Evolutionary conservation across 2,888 invertebrate species (phyloP).

Genomic region (Nowickia ferox): DNA sequence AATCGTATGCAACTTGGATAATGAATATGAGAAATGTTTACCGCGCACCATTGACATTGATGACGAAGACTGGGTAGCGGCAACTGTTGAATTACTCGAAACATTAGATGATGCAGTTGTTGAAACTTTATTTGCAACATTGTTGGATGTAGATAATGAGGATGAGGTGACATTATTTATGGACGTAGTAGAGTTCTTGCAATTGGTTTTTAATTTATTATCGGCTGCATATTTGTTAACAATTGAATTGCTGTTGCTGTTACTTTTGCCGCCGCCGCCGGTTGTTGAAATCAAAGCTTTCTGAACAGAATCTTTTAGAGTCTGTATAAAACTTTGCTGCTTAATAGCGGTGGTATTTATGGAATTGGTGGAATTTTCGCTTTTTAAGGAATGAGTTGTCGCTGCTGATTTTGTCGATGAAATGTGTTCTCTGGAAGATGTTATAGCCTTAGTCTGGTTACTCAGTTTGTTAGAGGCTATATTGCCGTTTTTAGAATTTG

Average conservation of each 20-base stretch:
- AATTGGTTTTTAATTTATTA: constrained; percentile 44
- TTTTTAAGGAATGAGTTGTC: constrained; percentile 60
- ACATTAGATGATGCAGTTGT: constrained; percentile 50
- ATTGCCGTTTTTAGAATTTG: constrained; percentile 49
- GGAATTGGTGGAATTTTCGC: constrained; percentile 59
- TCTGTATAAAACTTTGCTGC: constrained; percentile 59
- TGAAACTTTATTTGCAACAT: constrained; percentile 34
- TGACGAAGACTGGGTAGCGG: constrained; percentile 54
- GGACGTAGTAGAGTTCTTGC: constrained; percentile 54
- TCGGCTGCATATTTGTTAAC: constrained; percentile 38
- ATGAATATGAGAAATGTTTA: constrained; percentile 68
- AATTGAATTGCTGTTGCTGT: constrained; percentile 27
- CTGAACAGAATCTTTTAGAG: constrained; percentile 80
- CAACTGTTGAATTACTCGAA: constrained; percentile 76
- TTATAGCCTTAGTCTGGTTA: constrained; percentile 25
- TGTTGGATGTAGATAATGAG: constrained; percentile 44
- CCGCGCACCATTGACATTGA: constrained; percentile 62
- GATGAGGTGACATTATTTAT: constrained; percentile 59
- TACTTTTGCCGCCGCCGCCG: constrained; percentile 24
- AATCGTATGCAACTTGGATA: constrained; percentile 77
- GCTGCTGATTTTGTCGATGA: constrained; percentile 24
- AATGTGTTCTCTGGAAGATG: constrained; percentile 57
- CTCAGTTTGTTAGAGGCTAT: constrained; percentile 6
- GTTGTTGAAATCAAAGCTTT: constrained; percentile 82
- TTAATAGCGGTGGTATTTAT: constrained; percentile 32